Evolutionary conservation across 2,888 invertebrate genomes (phyloP), one percentile per base, ranked within the genome.

Genomic region (Caenorhabditis drosophilae): DNA sequence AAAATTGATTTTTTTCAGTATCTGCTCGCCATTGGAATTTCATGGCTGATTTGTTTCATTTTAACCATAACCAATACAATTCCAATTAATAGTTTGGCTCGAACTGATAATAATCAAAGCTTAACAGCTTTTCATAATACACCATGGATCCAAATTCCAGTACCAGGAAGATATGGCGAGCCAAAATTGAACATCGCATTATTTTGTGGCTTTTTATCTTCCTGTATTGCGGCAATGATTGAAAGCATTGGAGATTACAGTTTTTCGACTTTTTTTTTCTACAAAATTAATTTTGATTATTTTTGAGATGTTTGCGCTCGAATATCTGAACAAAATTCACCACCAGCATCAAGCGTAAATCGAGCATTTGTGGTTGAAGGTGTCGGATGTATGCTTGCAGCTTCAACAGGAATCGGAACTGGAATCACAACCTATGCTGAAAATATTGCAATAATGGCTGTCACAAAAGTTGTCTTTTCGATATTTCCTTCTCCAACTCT

Each of bases 371-470:
- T 80, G 2, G 67, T 70, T 2, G 79, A 79, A 72, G 79, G 78
- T 36, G 23, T 75, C 26, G 77, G 77, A 35, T 67, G 73, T 44
- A 56, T 75, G 23, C 41, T 79, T 16, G 72, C 77, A 1, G 77
- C 76, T 0, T 44, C 66, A 16, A 58, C 77, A 61, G 78, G 78
- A 4, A 64, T 73, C 20, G 73, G 78, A 9, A 73, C 78, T 0
- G 79, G 77, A 44, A 72, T 79, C 16, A 77, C 77, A 2, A 79
- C 78, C 2, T 79, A 79, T 54, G 56, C 78, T 0, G 78, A 78
- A 47, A 77, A 75, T 40, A 75, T 78, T 22, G 79, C 79, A 2
- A 68, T 77, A 18, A 76, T 78, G 55, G 72, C 73, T 27, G 62
- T 79, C n/a, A 79, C 79, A 0, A 63, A 67, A 41, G 73, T n/a